Percentiles rank a stretch among this genome's conserved stretches.
Conservation (phyloP, 2,888 invertebrate genomes). For the Drosophila cognata region DNA sequence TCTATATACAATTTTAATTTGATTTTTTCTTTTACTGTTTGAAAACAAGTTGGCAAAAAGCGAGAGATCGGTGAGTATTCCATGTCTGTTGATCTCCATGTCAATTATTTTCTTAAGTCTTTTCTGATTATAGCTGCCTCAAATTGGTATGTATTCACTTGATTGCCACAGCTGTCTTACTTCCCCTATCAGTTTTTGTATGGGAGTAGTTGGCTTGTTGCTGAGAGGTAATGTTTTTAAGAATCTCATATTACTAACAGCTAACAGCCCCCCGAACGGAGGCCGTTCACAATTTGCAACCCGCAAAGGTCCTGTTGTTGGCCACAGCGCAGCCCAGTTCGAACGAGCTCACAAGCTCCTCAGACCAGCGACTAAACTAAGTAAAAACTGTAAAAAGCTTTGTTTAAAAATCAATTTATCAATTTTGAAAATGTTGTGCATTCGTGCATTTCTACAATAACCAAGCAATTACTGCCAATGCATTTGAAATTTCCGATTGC, state of each 20-base stretch:
- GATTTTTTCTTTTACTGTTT: not conserved
- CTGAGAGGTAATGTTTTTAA: too few relatives aligned
- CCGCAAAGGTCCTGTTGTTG: not conserved
- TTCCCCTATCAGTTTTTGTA: not conserved
- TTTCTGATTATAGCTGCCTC: not conserved
- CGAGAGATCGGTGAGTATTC: too few relatives aligned
- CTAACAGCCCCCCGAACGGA: too few relatives aligned
- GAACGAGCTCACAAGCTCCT: not conserved
- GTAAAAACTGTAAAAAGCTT: not conserved
- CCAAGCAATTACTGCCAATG: slow-evolving; percentile 27
- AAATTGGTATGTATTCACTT: not conserved
- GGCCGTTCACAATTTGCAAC: too few relatives aligned
- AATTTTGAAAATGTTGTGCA: slow-evolving; percentile 6
- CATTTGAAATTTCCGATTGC: slow-evolving; percentile 31
- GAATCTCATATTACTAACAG: too few relatives aligned
- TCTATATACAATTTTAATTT: not conserved
- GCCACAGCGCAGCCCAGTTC: not conserved
- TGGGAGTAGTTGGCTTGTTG: not conserved
- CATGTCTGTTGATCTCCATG: not conserved
- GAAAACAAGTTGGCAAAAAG: too few relatives aligned
- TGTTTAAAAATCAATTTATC: not conserved
- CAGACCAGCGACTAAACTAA: not conserved
- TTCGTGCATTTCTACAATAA: not conserved
- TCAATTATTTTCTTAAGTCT: not conserved
- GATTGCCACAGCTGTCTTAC: not conserved